Evolutionary conservation across 2,113 vertebrate genomes (phyloP), one percentile per base, ranked within the genome.

Genomic region (Cyprinodon brontotheroides): DNA sequence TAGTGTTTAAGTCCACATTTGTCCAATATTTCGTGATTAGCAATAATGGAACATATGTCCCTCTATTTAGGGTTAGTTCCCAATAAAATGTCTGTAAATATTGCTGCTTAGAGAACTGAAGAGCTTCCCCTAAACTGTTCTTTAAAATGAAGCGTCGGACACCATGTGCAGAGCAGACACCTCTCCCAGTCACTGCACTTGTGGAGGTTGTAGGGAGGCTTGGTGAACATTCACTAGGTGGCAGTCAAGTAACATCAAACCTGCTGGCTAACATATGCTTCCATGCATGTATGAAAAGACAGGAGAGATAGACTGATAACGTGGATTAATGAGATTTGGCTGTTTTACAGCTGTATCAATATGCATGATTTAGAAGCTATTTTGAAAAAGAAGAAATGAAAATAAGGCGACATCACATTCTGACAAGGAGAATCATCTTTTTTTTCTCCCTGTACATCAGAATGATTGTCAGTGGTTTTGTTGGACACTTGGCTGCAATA

Each of bases 231-330:
- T 93, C 94, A 93, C 93, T 94, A 94, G 94, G 91, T 93, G 94
- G 93, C 94, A 94, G 91, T 93, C 84, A 85, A 89, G 93, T 90
- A 90, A 91, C 94, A 93, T 64, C 76, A 68, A 92, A 90, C 66
- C 85, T 79, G 61, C 38, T 8, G 59, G 68, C 73, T 50, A 68
- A 62, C n/a, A 68, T n/a, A 45, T 65, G 66, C 82, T 75, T 88
- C 79, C 84, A 84, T 70, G 50, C 72, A 78, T 74, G 65, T 77
- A 83, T 79, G 70, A 80, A 86, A 74, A 76, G 75, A 70, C 29
- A 29, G 74, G 57, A 79, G 81, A 72, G 84, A 89, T 82, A 71
- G 83, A 79, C 61, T 22, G 74, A 86, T 88, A 85, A 87, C 77
- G 83, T 77, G 76, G 70, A 87, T 89, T 80, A 88, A 87, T 68